Base-by-base conservation (phyloP, 2,888 invertebrate genomes). In the Isoperla grammatica region DNA sequence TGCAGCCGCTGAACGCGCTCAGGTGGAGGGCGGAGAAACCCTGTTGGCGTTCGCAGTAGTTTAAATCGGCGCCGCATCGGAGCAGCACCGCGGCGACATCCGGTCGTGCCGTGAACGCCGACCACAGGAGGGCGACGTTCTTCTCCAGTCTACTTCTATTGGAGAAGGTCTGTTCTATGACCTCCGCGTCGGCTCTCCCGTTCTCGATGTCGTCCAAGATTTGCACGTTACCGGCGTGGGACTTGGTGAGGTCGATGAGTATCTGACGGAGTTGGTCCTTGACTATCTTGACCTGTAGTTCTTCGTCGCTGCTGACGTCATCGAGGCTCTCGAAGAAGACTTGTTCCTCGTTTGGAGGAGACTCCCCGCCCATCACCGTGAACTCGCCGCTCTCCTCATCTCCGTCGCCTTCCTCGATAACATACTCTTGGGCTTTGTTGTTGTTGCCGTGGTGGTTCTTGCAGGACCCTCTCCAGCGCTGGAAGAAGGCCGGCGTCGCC, bases 301-400 rank as follows among this genome's bases (percentile, higher is more conserved):
- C 63, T 63, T 72, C 64, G 69, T 68, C 6, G 69, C 57, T 53
- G 13, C 20, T 13, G 13, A 57, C 71, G 20, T 67, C 86, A 71
- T 85, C 86, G 69, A 88, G 88, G 75, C 86, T 88, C 72, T 90
- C 89, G 49, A 29, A 23, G 76, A 88, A 88, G 66, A 88, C 86
- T 46, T 87, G 87, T 74, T 87, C 87, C 74, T 90, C 89, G 61
- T 88, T 85, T 29, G 88, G 88, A 8, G 88, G 88, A 15, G 88
- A 87, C 40, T 86, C 86, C 60, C 88, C 88, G 68, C 86, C 87
- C 72, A 88, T 87, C 79, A 88, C 86, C 2, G 57, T 61, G 8
- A 29, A 29, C 29, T 29, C 29, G 4, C 29, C 29, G 8, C 29
- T 29, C 29, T 29, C 29, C 29, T 29, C 29, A 29, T 29, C 29